A percentile compares a stretch with the other conserved stretches of the same genome.
Evolutionary conservation across 2,113 vertebrate species (phyloP).

Genomic region (Aldabrachelys gigantea): DNA sequence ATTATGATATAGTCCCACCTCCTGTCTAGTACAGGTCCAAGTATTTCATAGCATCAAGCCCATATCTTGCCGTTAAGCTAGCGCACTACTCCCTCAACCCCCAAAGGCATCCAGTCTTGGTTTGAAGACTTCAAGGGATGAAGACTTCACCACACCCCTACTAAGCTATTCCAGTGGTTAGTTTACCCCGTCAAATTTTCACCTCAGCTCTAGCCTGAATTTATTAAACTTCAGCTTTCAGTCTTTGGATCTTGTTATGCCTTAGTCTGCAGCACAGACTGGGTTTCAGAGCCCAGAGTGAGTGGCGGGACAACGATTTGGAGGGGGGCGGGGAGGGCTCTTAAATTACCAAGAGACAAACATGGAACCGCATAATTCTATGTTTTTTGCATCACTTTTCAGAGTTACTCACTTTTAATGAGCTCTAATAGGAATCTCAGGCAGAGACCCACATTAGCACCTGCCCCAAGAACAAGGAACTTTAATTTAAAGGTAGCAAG

Average conservation of each 20-base stretch:
- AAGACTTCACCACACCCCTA: not conserved
- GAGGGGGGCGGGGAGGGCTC: not conserved
- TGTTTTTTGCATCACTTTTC: not conserved
- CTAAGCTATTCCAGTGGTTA: not conserved
- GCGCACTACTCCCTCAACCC: not conserved
- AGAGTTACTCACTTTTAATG: not conserved
- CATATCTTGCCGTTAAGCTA: not conserved
- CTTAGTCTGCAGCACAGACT: not conserved
- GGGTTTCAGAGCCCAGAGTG: not conserved
- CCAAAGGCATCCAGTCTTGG: not conserved
- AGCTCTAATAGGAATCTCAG: not conserved
- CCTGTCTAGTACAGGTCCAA: not conserved
- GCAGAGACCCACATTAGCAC: not conserved
- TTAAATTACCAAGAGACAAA: not conserved
- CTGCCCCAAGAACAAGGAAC: not conserved
- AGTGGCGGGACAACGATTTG: not conserved
- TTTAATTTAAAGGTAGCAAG: not conserved
- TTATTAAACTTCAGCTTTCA: not conserved
- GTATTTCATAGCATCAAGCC: not conserved
- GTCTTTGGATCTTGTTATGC: not conserved
- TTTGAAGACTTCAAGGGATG: not conserved
- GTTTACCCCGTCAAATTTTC: fast-evolving
- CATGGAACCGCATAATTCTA: not conserved
- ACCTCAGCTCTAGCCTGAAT: not conserved
- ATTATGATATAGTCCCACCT: not conserved